phyloP scores from a whole-genome alignment of 2,797 vertebrate species.

The Coccyzus lansbergi region DNA sequence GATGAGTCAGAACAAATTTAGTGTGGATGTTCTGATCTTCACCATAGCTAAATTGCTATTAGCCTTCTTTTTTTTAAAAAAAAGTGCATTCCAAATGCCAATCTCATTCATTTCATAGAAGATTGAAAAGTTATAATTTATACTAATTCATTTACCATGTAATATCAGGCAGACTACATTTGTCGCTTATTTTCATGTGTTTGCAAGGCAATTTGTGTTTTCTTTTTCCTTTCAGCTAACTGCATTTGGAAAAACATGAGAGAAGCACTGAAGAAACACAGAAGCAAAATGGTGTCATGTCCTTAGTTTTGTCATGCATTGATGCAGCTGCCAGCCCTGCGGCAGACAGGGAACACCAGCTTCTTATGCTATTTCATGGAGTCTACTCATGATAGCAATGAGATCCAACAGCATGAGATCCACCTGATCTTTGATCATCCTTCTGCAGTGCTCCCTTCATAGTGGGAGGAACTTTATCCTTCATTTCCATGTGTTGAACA shows the following conservation, averaged over 20 bases:
- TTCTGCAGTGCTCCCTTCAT: not conserved
- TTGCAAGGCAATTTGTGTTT: slow-evolving; percentile 56
- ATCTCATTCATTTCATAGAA: slow-evolving; percentile 68
- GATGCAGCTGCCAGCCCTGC: slow-evolving; percentile 26
- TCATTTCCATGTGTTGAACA: fast-evolving
- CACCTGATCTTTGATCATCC: not conserved
- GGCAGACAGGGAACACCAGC: not conserved
- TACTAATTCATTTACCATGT: slow-evolving; percentile 42
- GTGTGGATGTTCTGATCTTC: slow-evolving; percentile 48
- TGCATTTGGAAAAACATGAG: slow-evolving; percentile 68
- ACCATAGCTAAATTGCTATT: slow-evolving; percentile 42
- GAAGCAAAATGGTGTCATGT: slow-evolving; percentile 51
- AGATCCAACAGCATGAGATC: not conserved
- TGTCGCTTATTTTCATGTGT: slow-evolving; percentile 72
- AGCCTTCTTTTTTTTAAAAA: slow-evolving; percentile 33
- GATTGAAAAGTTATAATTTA: slow-evolving; percentile 65
- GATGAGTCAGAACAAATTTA: slow-evolving; percentile 52
- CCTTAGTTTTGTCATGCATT: not conserved
- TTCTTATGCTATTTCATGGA: not conserved
- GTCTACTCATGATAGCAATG: not conserved
- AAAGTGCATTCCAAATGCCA: slow-evolving; percentile 43
- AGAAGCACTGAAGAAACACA: slow-evolving; percentile 53
- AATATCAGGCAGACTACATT: slow-evolving; percentile 31
- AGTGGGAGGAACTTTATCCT: not conserved
- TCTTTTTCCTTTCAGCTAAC: slow-evolving; percentile 55